Percentiles rank a stretch among this genome's conserved stretches.
phyloP scores from a whole-genome alignment of 2,797 vertebrate genomes.

The Channa striata region DNA sequence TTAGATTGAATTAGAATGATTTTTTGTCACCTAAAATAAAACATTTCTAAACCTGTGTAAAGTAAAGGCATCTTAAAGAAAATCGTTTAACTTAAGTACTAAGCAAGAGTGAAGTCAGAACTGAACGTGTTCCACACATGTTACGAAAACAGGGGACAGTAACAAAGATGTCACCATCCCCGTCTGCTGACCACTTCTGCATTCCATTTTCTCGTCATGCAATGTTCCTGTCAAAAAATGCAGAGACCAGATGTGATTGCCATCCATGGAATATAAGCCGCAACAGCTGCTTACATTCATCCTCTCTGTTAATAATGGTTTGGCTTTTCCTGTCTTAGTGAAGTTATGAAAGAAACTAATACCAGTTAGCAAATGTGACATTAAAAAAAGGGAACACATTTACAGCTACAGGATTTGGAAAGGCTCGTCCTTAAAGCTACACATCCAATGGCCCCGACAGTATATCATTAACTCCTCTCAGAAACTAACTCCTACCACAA shows the following conservation, averaged over 20 bases:
- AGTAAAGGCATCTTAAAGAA: background rate
- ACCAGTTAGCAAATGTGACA: background rate
- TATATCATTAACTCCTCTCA: conserved; percentile 38
- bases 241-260: background rate
- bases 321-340: conserved; percentile 9
- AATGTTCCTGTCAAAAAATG: conserved; percentile 26
- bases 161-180: conserved; percentile 2
- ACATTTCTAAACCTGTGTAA: background rate
- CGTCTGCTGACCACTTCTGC: conserved; percentile 49
- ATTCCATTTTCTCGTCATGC: conserved; percentile 21
- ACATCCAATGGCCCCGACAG: conserved; percentile 11
- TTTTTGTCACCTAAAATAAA: background rate
- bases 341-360: conserved; percentile 12
- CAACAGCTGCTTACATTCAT: conserved; percentile 31
- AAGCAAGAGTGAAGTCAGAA: background rate
- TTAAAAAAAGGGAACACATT: background rate
- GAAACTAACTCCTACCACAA: conserved; percentile 22
- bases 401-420: conserved; percentile 27
- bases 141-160: conserved; percentile 13
- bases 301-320: background rate
- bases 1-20: no score
- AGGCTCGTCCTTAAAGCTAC: conserved; percentile 34
- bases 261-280: background rate
- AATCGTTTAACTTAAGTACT: background rate
- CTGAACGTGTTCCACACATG: background rate